Evolutionary conservation across 1,140 invertebrate species (phyloP).

Genomic region (Lepidurus apus): DNA sequence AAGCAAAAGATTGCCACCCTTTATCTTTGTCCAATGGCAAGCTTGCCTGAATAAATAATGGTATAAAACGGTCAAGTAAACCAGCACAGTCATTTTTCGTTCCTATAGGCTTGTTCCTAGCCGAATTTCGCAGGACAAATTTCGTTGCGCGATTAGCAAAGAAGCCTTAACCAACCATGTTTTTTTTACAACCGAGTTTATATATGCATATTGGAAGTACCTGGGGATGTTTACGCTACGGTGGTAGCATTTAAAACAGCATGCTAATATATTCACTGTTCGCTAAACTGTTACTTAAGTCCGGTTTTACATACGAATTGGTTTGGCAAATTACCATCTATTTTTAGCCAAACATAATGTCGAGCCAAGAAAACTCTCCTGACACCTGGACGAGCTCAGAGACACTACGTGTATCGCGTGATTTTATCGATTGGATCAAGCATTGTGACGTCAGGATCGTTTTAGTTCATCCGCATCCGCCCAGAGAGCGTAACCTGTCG

Average conservation of each 20-base stretch:
- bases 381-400: background rate
- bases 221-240: too few relatives aligned
- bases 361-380: background rate
- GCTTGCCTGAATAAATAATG: background rate
- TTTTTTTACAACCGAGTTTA: too few relatives aligned
- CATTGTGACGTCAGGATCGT: background rate
- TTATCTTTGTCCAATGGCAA: slow-evolving; percentile 10
- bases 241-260: too few relatives aligned
- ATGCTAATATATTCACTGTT: too few relatives aligned
- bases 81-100: background rate
- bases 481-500: too few relatives aligned
- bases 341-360: background rate
- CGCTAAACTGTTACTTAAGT: too few relatives aligned
- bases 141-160: background rate
- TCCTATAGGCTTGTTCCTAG: background rate
- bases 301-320: too few relatives aligned
- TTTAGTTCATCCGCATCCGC: background rate
- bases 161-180: background rate
- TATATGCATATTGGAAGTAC: too few relatives aligned
- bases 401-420: background rate
- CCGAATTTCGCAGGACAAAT: too few relatives aligned
- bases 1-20: slow-evolving; percentile 18
- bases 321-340: too few relatives aligned
- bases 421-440: background rate
- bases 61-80: background rate